Conservation (phyloP, 2,113 vertebrate species). For the Eolophus roseicapilla region DNA sequence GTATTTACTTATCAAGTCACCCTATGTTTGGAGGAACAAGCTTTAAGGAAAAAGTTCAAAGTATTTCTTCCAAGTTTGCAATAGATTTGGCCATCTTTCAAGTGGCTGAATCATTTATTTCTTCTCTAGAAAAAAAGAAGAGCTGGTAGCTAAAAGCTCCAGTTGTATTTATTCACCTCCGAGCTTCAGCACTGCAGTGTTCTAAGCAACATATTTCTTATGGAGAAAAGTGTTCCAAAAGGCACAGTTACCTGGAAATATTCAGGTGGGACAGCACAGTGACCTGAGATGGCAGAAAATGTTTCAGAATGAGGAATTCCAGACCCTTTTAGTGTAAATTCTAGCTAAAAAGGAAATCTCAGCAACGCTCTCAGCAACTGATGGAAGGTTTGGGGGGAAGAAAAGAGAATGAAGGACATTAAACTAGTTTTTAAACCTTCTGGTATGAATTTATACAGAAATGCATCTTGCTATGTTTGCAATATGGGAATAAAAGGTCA, state of each 20-base stretch:
- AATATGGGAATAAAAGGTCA: neutral
- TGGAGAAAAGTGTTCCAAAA: neutral
- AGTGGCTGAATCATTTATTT: neutral
- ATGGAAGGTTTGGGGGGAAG: neutral
- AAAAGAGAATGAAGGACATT: neutral
- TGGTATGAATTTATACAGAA: neutral
- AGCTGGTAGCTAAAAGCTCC: neutral
- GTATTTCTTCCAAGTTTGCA: neutral
- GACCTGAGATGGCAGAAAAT: neutral
- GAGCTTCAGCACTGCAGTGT: neutral
- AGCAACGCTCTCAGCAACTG: neutral
- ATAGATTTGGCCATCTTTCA: neutral
- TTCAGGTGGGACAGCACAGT: neutral
- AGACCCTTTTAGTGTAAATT: neutral
- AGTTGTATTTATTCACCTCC: neutral
- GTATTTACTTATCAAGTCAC: neutral
- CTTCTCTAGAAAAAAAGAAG: neutral
- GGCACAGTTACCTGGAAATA: neutral
- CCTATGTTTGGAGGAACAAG: neutral
- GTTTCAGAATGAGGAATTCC: neutral
- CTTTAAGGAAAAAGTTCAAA: neutral
- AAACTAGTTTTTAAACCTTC: neutral
- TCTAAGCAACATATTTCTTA: neutral
- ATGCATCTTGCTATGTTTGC: neutral
- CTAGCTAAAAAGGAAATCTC: neutral